Base-by-base conservation (phyloP, 2,797 vertebrate genomes). In the Orientallactaga sibirica region DNA sequence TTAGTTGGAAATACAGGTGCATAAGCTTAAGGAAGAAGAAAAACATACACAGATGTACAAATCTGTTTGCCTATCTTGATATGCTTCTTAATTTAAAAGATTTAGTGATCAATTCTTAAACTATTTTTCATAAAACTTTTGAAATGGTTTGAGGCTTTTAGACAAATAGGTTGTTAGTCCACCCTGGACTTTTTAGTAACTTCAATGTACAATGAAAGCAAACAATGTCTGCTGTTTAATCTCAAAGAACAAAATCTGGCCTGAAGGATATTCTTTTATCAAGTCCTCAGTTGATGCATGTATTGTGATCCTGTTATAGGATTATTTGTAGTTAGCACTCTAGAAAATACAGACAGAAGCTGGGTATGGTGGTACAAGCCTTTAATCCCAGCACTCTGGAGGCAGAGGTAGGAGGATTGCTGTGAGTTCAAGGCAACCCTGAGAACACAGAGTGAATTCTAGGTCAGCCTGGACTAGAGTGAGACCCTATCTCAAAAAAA, bases 251-350 rank as follows among this genome's bases (percentile, higher is more conserved):
- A 93, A 92, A 84, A 22, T 81, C 8, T 92, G 80, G 91, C 11
- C 82, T 86, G n/a, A 76, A 92, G 90, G 87, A 92, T 92, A 22
- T 52, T 86, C 64, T 61, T 70, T 76, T 55, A 87, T 86, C 84
- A 83, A 41, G 70, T 29, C 14, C n/a, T 68, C 93, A 94, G 62
- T 88, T 90, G 92, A 93, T 90, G 41, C 81, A 11, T 62, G 64
- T 86, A 95, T 95, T 94, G 84, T 78, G 64, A 96, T 55, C 20
- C 92, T 93, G 83, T 82, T 94, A 76, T 90, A 96, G 73, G 82
- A 93, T 68, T 95, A 94, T 78, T 95, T 91, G 41, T 90, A 95
- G 29, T n/a, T 84, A 93, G 15, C 48, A 70, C 78, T 94, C 70
- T 92, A 92, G 75, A 93, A 41, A 91, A 77, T 96, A 85, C 0